Evolutionary conservation across 2,113 vertebrate species (phyloP).

Genomic region (Gallinago undulata): DNA sequence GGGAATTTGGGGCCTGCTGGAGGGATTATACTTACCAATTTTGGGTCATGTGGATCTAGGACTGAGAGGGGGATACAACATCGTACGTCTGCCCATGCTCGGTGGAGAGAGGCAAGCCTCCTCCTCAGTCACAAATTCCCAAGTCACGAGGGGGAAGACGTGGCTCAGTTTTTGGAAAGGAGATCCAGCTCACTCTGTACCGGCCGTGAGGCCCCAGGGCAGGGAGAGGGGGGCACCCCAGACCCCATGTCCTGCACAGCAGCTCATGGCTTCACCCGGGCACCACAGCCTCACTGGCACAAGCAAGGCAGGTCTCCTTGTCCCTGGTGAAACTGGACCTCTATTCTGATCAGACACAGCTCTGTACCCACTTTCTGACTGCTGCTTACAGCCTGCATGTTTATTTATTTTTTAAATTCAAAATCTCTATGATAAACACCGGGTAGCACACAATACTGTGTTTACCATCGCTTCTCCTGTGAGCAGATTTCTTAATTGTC

Average conservation of each 20-base stretch:
- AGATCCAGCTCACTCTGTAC: neutral
- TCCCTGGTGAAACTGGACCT: neutral
- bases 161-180: neutral
- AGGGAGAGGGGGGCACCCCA: neutral
- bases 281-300: fast-evolving
- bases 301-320: neutral
- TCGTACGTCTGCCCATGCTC: too few species aligned
- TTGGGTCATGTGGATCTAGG: neutral
- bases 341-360: fast-evolving
- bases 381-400: neutral
- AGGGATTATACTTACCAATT: neutral
- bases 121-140: neutral
- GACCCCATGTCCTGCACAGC: neutral
- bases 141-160: neutral
- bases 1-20: neutral
- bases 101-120: neutral
- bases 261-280: neutral
- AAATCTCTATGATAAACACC: neutral
- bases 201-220: fast-evolving
- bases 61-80: neutral
- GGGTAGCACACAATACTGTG: neutral
- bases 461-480: neutral
- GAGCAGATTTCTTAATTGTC: conserved; percentile 52
- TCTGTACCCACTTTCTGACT: neutral
- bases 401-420: conserved; percentile 15